phyloP scores from a whole-genome alignment of 2,888 invertebrate genomes.

The Lydus trimaculatus region DNA sequence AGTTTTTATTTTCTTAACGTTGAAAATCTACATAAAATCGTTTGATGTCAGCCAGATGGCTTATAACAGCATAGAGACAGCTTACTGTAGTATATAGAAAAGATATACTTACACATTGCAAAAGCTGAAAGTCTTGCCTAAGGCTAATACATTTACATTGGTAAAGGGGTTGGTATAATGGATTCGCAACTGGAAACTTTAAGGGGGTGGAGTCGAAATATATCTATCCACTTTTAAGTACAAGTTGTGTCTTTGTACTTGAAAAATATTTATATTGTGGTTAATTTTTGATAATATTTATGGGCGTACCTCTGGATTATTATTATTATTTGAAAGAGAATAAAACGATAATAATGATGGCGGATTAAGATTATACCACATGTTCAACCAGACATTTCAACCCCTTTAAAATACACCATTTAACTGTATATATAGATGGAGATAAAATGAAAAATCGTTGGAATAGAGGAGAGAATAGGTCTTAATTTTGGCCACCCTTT shows the following conservation, averaged over 20 bases:
- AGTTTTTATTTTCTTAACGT: conserved; percentile 60
- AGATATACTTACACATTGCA: conserved; percentile 43
- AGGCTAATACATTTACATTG: conserved; percentile 58
- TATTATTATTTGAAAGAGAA: background rate
- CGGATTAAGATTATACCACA: conserved; percentile 3
- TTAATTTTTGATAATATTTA: conserved; percentile 35
- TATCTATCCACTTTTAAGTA: conserved; percentile 48
- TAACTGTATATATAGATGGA: background rate
- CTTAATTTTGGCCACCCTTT: conserved; percentile 55
- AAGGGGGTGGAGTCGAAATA: conserved; percentile 56
- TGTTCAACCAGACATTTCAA: background rate
- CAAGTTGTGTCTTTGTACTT: conserved; percentile 60
- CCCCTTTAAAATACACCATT: background rate
- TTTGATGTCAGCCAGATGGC: conserved; percentile 58
- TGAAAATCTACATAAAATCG: conserved; percentile 60
- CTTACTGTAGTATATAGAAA: conserved; percentile 41
- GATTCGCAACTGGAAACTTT: conserved; percentile 23
- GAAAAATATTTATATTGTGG: conserved; percentile 59
- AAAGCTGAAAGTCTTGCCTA: conserved; percentile 51
- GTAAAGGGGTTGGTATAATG: conserved; percentile 55
- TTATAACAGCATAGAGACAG: conserved; percentile 46
- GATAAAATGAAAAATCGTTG: background rate
- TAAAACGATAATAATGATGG: background rate
- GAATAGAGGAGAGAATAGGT: conserved; percentile 45
- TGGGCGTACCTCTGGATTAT: conserved; percentile 30